Evolutionary conservation across 2,888 invertebrate species (phyloP).

Genomic region (Melanargia galathea): DNA sequence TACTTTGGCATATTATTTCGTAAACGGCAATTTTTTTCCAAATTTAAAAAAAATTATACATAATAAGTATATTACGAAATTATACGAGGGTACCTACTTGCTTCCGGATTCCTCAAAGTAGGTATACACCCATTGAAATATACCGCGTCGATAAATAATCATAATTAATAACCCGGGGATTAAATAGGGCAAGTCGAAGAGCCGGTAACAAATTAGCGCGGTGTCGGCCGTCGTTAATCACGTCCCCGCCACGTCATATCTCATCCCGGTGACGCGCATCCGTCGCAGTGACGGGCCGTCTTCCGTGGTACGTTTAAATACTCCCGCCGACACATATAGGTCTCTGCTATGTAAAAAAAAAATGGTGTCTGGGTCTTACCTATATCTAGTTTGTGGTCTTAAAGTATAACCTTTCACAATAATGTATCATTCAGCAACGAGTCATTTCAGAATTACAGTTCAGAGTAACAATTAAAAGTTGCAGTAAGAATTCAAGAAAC

Average conservation of each 20-base stretch:
- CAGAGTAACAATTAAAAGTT: no score
- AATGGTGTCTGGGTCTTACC: no score
- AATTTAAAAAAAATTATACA: no score
- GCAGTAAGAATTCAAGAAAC: no score
- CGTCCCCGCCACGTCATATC: conserved; percentile 36
- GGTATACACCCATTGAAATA: conserved; percentile 24
- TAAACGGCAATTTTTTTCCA: no score
- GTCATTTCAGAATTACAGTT: no score
- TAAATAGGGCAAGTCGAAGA: conserved; percentile 38
- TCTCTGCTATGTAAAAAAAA: no score
- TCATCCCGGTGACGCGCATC: conserved; percentile 34
- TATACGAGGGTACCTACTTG: background rate
- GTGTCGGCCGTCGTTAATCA: conserved; percentile 43
- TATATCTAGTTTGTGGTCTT: no score
- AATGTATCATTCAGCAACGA: no score
- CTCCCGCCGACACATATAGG: background rate
- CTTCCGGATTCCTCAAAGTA: conserved; percentile 12
- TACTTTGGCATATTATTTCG: no score
- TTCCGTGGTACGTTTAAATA: conserved; percentile 24
- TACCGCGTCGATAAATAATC: conserved; percentile 31
- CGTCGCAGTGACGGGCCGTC: conserved; percentile 28
- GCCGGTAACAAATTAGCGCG: conserved; percentile 42
- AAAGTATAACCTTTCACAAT: no score
- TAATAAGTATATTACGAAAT: no score
- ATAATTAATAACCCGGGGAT: conserved; percentile 34